A percentile compares a stretch with the other conserved stretches of the same genome.
Evolutionary conservation across 2,888 invertebrate genomes (phyloP).

Genomic region (Drosophila maculinotata): DNA sequence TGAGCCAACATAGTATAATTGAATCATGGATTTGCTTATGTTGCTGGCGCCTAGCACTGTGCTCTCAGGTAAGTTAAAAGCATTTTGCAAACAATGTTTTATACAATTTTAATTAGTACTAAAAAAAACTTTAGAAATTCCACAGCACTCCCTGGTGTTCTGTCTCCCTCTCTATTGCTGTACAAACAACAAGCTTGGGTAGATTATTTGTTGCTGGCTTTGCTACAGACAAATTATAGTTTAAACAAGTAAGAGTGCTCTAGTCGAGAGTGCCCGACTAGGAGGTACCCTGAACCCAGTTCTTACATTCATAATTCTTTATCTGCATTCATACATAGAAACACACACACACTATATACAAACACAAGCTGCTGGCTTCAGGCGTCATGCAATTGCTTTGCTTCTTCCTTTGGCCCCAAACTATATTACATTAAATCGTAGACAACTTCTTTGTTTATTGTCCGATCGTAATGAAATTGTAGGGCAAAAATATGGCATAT

Average conservation of each 20-base stretch:
- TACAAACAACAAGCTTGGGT: constrained; percentile 33
- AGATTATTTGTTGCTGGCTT: constrained; percentile 62
- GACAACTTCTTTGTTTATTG: too few relatives aligned
- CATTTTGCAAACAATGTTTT: constrained; percentile 7
- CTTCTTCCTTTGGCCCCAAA: too few relatives aligned
- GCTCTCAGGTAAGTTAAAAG: constrained; percentile 37
- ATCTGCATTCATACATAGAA: too few relatives aligned
- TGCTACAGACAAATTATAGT: constrained; percentile 39
- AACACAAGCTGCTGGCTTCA: too few relatives aligned
- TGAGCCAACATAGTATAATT: too few relatives aligned
- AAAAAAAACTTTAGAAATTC: constrained; percentile 40
- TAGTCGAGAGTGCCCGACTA: constrained; percentile 1
- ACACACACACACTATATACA: neutral
- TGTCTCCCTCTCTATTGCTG: constrained; percentile 10
- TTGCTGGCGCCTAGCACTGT: constrained; percentile 7
- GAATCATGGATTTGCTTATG: too few relatives aligned
- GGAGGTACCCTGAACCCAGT: neutral
- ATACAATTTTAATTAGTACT: too few relatives aligned
- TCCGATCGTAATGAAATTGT: too few relatives aligned
- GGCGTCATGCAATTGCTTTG: too few relatives aligned
- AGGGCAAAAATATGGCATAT: too few relatives aligned
- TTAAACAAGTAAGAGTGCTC: too few relatives aligned
- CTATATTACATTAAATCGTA: too few relatives aligned
- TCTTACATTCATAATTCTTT: neutral
- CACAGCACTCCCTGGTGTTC: constrained; percentile 14